Evolutionary conservation across 2,888 invertebrate genomes (phyloP), one percentile per base, ranked within the genome.

Genomic region (Fragum fragum): DNA sequence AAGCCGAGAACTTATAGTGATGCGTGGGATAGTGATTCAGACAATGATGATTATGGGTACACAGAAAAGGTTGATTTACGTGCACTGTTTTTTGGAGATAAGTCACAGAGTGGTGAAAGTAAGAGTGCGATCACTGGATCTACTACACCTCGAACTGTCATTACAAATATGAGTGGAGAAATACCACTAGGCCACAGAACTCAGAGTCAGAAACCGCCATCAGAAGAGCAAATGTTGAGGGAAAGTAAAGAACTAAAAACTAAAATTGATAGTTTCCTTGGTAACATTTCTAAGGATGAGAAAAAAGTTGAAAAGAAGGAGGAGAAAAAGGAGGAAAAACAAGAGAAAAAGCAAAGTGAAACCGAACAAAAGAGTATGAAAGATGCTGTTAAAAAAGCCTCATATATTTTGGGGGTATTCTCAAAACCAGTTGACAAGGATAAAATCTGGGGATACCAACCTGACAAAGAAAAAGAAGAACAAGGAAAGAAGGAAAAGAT

Each of bases 31-130:
- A 83, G 81, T 53, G 82, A 82, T 70, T 77, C 80, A 39, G 87
- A 87, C 47, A 90, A 90, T 77, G 90, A 90, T 79, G 90, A 90
- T 69, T 80, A 81, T 47, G 71, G 73, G 21, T 79, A 79, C 21
- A 84, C 84, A 28, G 90, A 91, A 21, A 87, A 86, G 66, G 85
- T 91, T 18, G 90, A 91, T 70, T 78, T 92, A 52, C 79, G 89
- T 47, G 90, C 88, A 18, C 69, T 90, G 61, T 81, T 91, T 21
- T 90, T 88, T 75, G 87, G 88, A 7, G 75, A 86, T 36, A 86
- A 88, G 68, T 82, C 76, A 26, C 75, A 80, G 75, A 76, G 55
- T 74, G 76, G 71, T n/a, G 81, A 83, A 16, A 18, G 86, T 53
- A 83, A 87, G 52, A 80, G 83, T 71, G 61, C 79, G 52, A 79